Conservation (phyloP, 2,888 invertebrate species). For the Halictus quadricinctus region DNA sequence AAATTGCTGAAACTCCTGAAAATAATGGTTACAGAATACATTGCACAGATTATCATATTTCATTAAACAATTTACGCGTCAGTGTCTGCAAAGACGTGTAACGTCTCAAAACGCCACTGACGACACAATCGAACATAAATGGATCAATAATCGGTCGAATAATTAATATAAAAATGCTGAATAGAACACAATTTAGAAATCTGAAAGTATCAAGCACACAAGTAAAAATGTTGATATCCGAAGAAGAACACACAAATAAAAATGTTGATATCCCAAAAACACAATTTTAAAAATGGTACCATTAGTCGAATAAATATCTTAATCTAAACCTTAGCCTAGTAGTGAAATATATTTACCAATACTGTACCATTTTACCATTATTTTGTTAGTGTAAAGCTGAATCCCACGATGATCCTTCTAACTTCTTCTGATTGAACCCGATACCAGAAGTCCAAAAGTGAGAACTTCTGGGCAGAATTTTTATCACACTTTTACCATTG, state of each 20-base stretch:
- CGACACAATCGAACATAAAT: not conserved
- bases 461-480: conserved; percentile 37
- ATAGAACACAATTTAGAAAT: not conserved
- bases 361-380: conserved; percentile 45
- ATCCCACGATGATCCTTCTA: not conserved
- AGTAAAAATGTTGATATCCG: not conserved
- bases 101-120: not conserved
- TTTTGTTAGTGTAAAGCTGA: not conserved
- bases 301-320: not conserved
- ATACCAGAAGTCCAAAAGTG: conserved; percentile 37
- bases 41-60: not conserved
- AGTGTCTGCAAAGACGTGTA: not conserved
- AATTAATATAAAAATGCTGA: not conserved
- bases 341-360: conserved; percentile 44
- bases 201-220: not conserved
- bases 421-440: conserved; percentile 14
- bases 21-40: not conserved
- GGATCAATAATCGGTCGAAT: not conserved
- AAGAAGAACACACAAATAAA: not conserved
- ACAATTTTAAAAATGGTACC: not conserved
- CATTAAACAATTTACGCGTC: not conserved
- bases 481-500: not conserved
- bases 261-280: not conserved
- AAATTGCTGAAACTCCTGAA: conserved; percentile 4
- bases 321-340: conserved; percentile 23